Base-by-base conservation (phyloP, 2,888 invertebrate species). In the Baronia brevicornis region DNA sequence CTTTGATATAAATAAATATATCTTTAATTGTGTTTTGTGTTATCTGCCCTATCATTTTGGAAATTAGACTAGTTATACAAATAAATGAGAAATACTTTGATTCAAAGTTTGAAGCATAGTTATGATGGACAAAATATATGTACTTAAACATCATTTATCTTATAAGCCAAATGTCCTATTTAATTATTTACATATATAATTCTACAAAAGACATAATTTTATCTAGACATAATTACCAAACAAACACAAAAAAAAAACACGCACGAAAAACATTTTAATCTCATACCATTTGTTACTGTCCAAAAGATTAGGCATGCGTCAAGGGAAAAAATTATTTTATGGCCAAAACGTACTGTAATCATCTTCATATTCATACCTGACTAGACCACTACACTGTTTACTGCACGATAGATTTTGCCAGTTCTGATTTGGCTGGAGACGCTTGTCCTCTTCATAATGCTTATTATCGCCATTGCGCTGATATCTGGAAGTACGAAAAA, bases 361-460 rank as follows among this genome's bases (percentile, higher is more conserved):
- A 36, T 56, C 45, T 33, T 62, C 63, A 29, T 48, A 44, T 35
- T 60, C 64, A 53, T 80, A 84, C 84, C 84, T 84, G 70, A 84
- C 82, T 40, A 82, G 63, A 15, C 79, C 80, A 19, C 82, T 60
- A 39, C 79, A 79, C 38, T 82, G 79, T 5, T 79, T 56, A 48
- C 62, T 71, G 57, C 77, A 74, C 0, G 74, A 73, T 11, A 71
- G 38, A 39, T 73, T 71, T 48, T 75, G 72, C 64, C 72, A 60
- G 44, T 66, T 66, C 36, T 69, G 61, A 39, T 60, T 68, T 2
- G 48, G 28, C 34, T 67, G 68, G 2, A 60, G 41, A 29, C 62
- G 65, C 7, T 64, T 51, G 21, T 68, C 64, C 9, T 66, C 65
- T 11, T 30, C 33, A 28, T 51, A 45, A 8, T 36, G n/a, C 21